Conservation (phyloP, 2,888 invertebrate species). For the Polymixis lichenea region DNA sequence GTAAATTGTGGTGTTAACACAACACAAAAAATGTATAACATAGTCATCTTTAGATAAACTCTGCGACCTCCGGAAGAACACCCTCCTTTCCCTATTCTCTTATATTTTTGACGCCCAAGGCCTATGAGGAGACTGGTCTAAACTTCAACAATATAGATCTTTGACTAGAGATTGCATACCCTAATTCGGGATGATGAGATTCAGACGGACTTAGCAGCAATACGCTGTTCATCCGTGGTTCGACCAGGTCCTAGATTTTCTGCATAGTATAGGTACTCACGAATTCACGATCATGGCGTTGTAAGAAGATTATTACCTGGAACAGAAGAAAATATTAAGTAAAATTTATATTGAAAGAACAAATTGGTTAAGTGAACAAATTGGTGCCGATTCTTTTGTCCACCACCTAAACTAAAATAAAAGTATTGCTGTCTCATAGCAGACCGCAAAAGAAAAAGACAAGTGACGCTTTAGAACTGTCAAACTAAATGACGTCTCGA, state of each 20-base stretch:
- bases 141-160: no score
- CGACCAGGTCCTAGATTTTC: background rate
- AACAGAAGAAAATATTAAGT: constrained; percentile 22
- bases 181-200: background rate
- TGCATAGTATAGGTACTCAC: constrained; percentile 25
- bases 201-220: background rate
- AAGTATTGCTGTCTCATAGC: no score
- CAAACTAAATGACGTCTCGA: no score
- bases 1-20: no score
- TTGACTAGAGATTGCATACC: background rate
- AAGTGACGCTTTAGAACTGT: no score
- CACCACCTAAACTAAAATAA: no score
- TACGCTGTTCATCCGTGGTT: background rate
- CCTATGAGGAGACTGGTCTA: background rate
- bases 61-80: background rate
- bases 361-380: no score
- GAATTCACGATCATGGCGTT: constrained; percentile 5
- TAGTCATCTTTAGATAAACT: no score
- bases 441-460: no score
- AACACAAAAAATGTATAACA: no score
- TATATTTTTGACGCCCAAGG: background rate
- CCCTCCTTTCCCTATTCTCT: no score
- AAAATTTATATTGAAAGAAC: background rate
- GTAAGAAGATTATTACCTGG: constrained; percentile 47
- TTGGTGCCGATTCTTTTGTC: no score